Evolutionary conservation across 2,113 vertebrate species (phyloP).

Genomic region (Pollimyrus isidori): DNA sequence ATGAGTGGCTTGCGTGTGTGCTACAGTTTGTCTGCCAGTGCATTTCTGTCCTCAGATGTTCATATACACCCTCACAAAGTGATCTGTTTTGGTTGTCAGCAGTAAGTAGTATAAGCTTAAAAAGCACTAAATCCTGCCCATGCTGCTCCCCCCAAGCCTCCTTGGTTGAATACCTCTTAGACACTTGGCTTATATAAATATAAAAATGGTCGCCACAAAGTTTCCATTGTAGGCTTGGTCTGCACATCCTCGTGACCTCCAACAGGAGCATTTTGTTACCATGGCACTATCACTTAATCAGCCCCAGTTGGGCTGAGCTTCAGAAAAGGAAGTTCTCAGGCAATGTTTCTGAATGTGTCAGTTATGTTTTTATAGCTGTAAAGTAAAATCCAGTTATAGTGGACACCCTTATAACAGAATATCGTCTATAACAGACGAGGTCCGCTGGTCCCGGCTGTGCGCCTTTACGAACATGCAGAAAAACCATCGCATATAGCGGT

Average conservation of each 20-base stretch:
- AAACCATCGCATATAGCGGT: too few species aligned
- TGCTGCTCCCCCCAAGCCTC: neutral
- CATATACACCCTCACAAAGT: neutral
- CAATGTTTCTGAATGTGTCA: neutral
- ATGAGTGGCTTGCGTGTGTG: neutral
- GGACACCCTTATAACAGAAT: too few species aligned
- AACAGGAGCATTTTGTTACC: neutral
- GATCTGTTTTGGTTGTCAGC: neutral
- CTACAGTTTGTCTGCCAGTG: neutral
- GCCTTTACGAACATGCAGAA: too few species aligned
- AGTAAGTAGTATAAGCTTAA: neutral
- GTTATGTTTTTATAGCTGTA: neutral
- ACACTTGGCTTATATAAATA: neutral
- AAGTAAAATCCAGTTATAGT: too few species aligned
- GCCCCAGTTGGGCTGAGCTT: neutral
- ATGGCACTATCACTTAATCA: neutral
- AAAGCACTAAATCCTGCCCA: neutral
- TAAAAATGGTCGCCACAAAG: neutral
- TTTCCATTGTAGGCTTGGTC: neutral
- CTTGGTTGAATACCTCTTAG: neutral
- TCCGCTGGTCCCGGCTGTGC: too few species aligned
- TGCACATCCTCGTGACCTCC: neutral
- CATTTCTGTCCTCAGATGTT: neutral
- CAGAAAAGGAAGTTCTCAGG: neutral
- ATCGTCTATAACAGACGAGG: too few species aligned